Percentiles rank a stretch among this genome's conserved stretches.
phyloP scores from a whole-genome alignment of 64 coral and sea anemone species.

The Porites lutea region DNA sequence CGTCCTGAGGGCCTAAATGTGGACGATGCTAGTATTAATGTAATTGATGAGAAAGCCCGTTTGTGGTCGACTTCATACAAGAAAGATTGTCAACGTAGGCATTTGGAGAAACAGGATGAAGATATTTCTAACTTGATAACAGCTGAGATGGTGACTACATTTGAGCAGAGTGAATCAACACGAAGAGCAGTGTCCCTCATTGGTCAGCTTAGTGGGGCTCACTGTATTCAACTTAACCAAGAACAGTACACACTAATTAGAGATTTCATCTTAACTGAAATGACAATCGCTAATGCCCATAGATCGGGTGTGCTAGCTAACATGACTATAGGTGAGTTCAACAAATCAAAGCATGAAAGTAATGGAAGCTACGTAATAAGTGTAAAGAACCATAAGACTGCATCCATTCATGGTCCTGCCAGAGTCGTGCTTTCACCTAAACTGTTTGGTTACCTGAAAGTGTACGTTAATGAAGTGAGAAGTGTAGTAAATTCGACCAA shows the following conservation, averaged over 20 bases:
- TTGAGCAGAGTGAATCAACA: background rate
- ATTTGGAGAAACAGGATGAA: conserved; percentile 1
- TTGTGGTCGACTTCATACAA: background rate
- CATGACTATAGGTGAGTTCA: background rate
- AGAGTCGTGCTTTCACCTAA: background rate
- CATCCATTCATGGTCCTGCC: conserved; percentile 4
- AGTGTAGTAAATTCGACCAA: background rate
- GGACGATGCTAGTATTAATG: background rate
- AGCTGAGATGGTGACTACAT: background rate
- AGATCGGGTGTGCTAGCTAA: background rate
- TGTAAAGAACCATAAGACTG: conserved; percentile 15
- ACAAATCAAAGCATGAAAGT: too few species aligned
- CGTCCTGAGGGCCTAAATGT: background rate
- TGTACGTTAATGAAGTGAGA: background rate
- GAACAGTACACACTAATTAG: background rate
- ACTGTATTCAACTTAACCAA: background rate
- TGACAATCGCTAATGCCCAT: conserved; percentile 42
- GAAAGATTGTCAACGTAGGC: background rate
- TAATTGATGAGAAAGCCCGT: background rate
- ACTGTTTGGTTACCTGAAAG: conserved; percentile 11
- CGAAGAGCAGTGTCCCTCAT: background rate
- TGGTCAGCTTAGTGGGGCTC: background rate
- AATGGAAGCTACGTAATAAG: too few species aligned
- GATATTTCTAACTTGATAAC: background rate
- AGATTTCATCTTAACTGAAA: conserved; percentile 6